phyloP scores from a whole-genome alignment of 2,888 invertebrate genomes.

The Mayetiola destructor region DNA sequence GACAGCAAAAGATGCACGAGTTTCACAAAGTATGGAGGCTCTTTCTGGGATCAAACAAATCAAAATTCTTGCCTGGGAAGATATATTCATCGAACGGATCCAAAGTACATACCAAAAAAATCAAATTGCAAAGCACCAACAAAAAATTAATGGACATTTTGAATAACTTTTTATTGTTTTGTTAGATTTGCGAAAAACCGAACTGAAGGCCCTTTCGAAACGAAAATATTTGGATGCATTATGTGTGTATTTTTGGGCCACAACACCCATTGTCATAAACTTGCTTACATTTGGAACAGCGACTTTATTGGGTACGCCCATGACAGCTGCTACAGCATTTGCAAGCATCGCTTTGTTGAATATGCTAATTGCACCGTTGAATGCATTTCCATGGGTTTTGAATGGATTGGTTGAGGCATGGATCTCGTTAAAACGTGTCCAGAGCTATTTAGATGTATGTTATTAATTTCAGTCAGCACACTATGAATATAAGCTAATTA shows the following conservation, averaged over 20 bases:
- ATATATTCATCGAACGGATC: constrained; percentile 59
- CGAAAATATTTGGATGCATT: constrained; percentile 93
- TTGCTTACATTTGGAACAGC: constrained; percentile 70
- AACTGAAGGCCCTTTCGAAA: constrained; percentile 63
- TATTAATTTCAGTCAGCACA: background rate
- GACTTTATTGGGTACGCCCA: constrained; percentile 55
- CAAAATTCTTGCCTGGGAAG: constrained; percentile 90
- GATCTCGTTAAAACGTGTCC: constrained; percentile 82
- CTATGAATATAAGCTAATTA: too few species aligned
- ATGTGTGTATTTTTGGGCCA: constrained; percentile 98
- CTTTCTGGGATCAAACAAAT: constrained; percentile 77
- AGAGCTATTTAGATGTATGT: constrained; percentile 61
- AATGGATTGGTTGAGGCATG: constrained; percentile 93
- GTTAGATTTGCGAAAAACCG: constrained; percentile 49
- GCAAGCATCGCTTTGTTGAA: constrained; percentile 89
- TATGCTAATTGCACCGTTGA: constrained; percentile 89
- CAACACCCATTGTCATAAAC: constrained; percentile 83
- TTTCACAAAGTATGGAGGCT: constrained; percentile 75
- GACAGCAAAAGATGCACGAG: constrained; percentile 77
- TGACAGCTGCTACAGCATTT: constrained; percentile 84
- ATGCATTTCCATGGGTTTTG: constrained; percentile 96
- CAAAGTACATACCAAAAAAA: constrained; percentile 39
- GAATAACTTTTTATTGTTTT: constrained; percentile 14
- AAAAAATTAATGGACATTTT: background rate
- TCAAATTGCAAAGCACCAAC: background rate